phyloP scores from a whole-genome alignment of 2,888 invertebrate genomes.

The Caenorhabditis uteleia region DNA sequence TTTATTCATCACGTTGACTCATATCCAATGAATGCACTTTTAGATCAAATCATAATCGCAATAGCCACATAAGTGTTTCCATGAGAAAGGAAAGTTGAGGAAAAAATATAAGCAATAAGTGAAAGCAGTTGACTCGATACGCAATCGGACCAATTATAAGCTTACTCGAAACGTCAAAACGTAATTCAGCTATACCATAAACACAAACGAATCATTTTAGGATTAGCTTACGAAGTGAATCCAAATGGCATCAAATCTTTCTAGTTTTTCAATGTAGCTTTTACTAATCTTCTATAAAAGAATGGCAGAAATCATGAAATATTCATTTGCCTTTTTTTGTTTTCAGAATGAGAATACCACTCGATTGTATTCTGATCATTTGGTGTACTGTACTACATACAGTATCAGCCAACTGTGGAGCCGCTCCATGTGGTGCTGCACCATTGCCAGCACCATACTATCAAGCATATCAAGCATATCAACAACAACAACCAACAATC shows the following conservation, averaged over 20 bases:
- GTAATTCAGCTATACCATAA: neutral
- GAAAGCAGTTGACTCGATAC: conserved; percentile 1
- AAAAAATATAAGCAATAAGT: too few relatives aligned
- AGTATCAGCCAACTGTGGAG: conserved; percentile 1
- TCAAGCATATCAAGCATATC: neutral
- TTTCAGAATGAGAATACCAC: too few relatives aligned
- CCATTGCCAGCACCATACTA: neutral
- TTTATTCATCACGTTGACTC: too few relatives aligned
- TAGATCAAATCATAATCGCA: too few relatives aligned
- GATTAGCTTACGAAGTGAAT: conserved; percentile 13
- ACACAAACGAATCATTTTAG: conserved; percentile 14
- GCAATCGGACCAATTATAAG: conserved; percentile 2
- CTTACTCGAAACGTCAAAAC: conserved; percentile 12
- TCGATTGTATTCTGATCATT: too few relatives aligned
- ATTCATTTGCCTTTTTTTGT: conserved; percentile 15
- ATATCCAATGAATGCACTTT: too few relatives aligned
- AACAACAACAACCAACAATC: too few relatives aligned
- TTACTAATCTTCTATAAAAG: conserved; percentile 33
- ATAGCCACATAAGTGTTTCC: too few relatives aligned
- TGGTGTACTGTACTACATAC: too few relatives aligned
- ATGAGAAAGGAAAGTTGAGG: too few relatives aligned
- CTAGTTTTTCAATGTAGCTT: conserved; percentile 5
- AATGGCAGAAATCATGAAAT: neutral
- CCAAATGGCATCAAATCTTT: conserved; percentile 13
- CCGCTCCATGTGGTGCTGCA: neutral